Evolutionary conservation across 2,888 invertebrate genomes (phyloP), one percentile per base, ranked within the genome.

Genomic region (Calephelis perditalis): DNA sequence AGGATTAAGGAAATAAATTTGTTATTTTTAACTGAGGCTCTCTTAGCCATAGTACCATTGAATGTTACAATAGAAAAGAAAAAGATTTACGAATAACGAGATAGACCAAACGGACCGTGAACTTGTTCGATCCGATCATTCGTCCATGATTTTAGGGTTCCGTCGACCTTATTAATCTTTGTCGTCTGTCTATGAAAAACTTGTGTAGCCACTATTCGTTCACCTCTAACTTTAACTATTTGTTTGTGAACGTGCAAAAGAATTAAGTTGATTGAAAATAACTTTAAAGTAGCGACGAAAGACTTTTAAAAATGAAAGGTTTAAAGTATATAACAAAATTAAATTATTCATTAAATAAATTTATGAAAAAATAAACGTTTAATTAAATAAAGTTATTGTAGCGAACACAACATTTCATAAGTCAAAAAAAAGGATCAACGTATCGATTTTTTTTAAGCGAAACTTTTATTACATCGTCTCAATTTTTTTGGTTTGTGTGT

Each of bases 51-150:
- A 68, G 69, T 72, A 70, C 67, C 68, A 62, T 65, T 59, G 64
- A 62, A 69, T 72, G 69, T 76, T 77, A 75, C 78, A 79, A 78
- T 70, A 71, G 69, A 74, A 76, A 73, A 68, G 68, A 74, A 74
- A 80, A 78, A 75, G 73, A 76, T 76, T 77, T 70, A 71, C 70
- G 71, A 73, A 74, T 79, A 79, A 81, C 75, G 77, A 75, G 75
- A 71, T 62, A 67, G 66, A 71, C 71, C 75, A 74, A 85, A 76
- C 76, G 73, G 75, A 71, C 71, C 78, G 76, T 77, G 69, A 81
- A 76, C 64, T 66, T 68, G 67, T 67, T 72, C 71, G 73, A 76
- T 74, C 74, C 73, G 73, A 73, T 71, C 74, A 73, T 71, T 73
- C 67, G 65, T 73, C 74, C 76, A 77, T 78, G 73, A 74, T 72